Evolutionary conservation across 1,140 invertebrate species (phyloP).

Genomic region (Brachionus asplanchnoidis): DNA sequence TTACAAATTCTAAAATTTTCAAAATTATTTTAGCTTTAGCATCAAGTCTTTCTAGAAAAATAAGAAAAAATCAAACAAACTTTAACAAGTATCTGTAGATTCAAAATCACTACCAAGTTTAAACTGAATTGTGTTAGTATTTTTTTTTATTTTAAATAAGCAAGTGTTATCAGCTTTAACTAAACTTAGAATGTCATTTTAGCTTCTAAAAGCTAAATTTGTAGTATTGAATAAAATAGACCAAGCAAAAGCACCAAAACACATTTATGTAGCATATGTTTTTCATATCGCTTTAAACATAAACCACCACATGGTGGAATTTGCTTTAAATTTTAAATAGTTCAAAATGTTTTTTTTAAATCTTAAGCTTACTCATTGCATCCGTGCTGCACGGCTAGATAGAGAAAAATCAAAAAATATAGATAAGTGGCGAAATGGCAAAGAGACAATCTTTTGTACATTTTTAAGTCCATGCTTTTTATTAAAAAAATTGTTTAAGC

Average conservation of each 20-base stretch:
- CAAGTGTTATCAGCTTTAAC: neutral
- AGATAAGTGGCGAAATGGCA: neutral
- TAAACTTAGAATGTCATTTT: neutral
- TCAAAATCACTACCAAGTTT: neutral
- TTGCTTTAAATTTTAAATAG: neutral
- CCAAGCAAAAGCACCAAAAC: neutral
- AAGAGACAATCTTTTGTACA: too few species aligned
- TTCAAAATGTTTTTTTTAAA: neutral
- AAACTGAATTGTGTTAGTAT: neutral
- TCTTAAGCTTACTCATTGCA: neutral
- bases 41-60: neutral
- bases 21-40: slow-evolving; percentile 1
- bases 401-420: neutral
- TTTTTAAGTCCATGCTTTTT: neutral
- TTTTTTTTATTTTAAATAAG: neutral
- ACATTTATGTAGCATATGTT: neutral
- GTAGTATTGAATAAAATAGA: neutral
- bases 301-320: neutral
- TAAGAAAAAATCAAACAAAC: neutral
- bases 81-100: neutral
- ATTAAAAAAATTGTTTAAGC: neutral
- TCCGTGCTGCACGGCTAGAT: neutral
- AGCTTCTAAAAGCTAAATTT: neutral
- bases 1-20: slow-evolving; percentile 5
- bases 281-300: neutral